Conservation (phyloP, 2,888 invertebrate species). For the Dynastes hyllus region DNA sequence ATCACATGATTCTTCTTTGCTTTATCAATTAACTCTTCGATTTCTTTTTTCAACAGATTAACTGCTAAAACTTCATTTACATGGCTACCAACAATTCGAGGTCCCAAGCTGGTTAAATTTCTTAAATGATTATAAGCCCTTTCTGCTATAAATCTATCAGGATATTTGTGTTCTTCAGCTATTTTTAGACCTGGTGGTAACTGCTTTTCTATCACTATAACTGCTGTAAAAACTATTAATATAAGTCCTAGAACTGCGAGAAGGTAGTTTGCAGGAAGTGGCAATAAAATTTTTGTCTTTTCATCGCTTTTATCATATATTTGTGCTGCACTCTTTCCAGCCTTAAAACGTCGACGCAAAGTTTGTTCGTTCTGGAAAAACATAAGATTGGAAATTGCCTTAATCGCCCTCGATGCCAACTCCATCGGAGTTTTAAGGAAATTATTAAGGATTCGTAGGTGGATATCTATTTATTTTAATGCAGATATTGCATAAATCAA, state of each 20-base stretch:
- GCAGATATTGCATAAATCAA: constrained; percentile 20
- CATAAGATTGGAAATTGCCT: neutral
- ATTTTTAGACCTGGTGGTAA: constrained; percentile 75
- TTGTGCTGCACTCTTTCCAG: constrained; percentile 26
- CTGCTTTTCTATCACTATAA: constrained; percentile 75
- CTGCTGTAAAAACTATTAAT: constrained; percentile 73
- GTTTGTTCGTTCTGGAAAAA: constrained; percentile 49
- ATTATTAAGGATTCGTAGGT: neutral
- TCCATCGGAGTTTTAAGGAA: neutral
- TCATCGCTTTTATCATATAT: constrained; percentile 25
- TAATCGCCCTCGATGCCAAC: neutral
- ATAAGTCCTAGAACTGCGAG: constrained; percentile 73
- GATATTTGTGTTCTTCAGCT: constrained; percentile 67
- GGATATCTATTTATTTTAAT: neutral
- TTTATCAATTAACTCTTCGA: constrained; percentile 70
- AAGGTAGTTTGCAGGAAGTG: constrained; percentile 72
- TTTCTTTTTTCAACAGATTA: constrained; percentile 70
- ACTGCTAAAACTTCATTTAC: constrained; percentile 79
- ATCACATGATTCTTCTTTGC: constrained; percentile 72
- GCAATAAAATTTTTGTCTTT: constrained; percentile 55
- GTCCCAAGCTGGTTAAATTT: constrained; percentile 77
- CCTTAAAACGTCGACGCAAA: constrained; percentile 50
- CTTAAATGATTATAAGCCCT: constrained; percentile 79
- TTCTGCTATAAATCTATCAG: constrained; percentile 76
- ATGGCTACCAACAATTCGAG: constrained; percentile 79